A percentile compares a stretch with the other conserved stretches of the same genome.
Evolutionary conservation across 53 echinoderm and acorn worm genomes (phyloP).

Genomic region (Holothuria leucospilota): DNA sequence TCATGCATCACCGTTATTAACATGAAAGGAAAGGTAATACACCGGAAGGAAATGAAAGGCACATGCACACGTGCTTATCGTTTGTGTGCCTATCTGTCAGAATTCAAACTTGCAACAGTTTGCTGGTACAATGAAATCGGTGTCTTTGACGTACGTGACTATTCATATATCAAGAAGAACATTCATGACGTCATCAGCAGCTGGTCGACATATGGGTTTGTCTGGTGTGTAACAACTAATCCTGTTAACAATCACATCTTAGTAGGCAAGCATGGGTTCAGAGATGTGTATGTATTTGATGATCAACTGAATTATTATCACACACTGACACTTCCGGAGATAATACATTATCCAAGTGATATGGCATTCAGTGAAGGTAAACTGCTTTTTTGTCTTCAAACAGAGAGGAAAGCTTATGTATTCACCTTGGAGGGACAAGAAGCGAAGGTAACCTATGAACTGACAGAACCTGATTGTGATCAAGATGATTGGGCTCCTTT

Average conservation of each 20-base stretch:
- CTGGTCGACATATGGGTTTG: neutral
- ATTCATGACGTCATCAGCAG: neutral
- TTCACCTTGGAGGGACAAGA: neutral
- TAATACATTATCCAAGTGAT: neutral
- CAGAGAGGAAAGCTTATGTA: neutral
- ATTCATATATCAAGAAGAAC: neutral
- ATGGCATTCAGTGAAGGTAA: conserved; percentile 1
- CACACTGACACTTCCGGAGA: neutral
- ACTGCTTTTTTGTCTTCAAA: neutral
- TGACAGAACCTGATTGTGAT: conserved; percentile 15
- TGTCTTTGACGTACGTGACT: neutral
- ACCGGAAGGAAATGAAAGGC: too few relatives aligned
- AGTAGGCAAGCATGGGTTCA: neutral
- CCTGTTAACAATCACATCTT: neutral
- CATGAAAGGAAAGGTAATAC: too few relatives aligned
- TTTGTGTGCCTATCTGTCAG: neutral
- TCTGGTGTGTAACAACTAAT: neutral
- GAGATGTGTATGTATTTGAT: conserved; percentile 1
- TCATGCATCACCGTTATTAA: too few relatives aligned
- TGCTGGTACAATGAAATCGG: neutral
- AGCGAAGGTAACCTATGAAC: neutral
- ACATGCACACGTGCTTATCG: neutral
- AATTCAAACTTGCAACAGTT: neutral
- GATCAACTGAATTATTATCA: neutral
- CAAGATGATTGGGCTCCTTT: neutral